Percentiles rank a stretch among this genome's conserved stretches.
These are phyloP conservation scores for Xenus cinereus DNA, from an alignment of 2,113 vertebrate genomes.

Conservation along the genomic window DNA sequence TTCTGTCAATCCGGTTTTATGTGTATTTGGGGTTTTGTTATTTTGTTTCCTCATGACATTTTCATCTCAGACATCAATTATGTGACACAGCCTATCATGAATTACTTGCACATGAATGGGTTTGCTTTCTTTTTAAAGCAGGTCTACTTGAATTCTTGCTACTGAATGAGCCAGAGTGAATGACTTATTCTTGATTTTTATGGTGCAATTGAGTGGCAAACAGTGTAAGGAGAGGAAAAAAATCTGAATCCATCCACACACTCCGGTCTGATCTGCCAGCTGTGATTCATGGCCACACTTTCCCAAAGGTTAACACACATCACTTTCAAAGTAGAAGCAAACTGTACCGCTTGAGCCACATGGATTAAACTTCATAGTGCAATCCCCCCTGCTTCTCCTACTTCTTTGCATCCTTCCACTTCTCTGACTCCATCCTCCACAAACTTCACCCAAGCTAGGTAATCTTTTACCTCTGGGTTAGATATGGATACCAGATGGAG, in stretches of 20 bases:
- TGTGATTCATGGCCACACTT: neutral
- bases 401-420: neutral
- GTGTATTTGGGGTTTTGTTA: neutral
- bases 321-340: neutral
- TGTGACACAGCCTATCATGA: neutral
- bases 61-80: neutral
- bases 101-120: neutral
- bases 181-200: neutral
- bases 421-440: neutral
- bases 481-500: neutral
- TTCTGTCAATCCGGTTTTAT: neutral
- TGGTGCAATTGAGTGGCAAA: neutral
- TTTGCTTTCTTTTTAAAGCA: neutral
- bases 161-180: neutral
- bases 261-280: neutral
- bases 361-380: neutral
- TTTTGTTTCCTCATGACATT: neutral
- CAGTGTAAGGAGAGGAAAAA: neutral
- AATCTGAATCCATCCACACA: neutral
- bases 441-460: neutral
- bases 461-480: neutral
- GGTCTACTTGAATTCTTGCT: neutral
- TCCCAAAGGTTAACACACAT: neutral
- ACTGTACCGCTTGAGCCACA: neutral
- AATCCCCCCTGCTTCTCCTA: neutral